Conservation (phyloP, 2,113 vertebrate species). For the Megatriorchis doriae region DNA sequence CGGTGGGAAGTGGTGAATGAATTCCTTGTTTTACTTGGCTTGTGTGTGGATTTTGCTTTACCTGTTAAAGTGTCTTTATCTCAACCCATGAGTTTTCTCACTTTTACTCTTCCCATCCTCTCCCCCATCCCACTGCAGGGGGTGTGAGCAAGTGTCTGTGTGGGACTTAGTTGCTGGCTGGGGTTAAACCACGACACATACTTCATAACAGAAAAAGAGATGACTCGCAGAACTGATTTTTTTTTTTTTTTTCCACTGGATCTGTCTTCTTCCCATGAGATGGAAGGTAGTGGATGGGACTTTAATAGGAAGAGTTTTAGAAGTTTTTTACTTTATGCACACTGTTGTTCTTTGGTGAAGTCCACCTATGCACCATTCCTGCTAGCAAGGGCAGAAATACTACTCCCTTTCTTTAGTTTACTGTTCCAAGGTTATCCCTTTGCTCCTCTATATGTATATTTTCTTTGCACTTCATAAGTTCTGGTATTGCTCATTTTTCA, state of each 20-base stretch:
- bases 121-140: too few relatives aligned
- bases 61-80: too few relatives aligned
- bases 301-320: not conserved
- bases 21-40: too few relatives aligned
- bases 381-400: not conserved
- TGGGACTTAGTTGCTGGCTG: too few relatives aligned
- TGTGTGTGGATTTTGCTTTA: too few relatives aligned
- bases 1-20: too few relatives aligned
- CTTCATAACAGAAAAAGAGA: not conserved
- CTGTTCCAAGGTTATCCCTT: not conserved
- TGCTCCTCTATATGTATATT: not conserved
- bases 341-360: not conserved
- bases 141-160: too few relatives aligned
- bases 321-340: not conserved
- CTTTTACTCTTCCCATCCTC: too few relatives aligned
- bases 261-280: not conserved
- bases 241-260: not conserved
- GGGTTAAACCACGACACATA: too few relatives aligned
- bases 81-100: too few relatives aligned
- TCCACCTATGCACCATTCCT: not conserved
- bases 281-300: not conserved
- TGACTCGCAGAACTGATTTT: not conserved
- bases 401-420: not conserved
- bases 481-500: not conserved
- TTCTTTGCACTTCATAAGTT: not conserved